Evolutionary conservation across 2,888 invertebrate genomes (phyloP), one percentile per base, ranked within the genome.

Genomic region (Sclerodermus sp.): DNA sequence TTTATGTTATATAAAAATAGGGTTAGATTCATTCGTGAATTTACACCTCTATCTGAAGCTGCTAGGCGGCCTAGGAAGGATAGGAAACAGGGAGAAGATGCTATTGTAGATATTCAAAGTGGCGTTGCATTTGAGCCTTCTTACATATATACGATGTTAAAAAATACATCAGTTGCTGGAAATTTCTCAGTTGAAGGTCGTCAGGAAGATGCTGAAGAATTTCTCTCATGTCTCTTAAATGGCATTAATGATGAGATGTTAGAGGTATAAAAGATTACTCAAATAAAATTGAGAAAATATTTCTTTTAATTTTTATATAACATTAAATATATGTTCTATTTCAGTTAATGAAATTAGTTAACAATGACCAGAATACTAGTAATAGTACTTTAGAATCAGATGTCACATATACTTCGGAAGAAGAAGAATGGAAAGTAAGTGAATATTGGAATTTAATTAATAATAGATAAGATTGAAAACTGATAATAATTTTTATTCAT

Each of bases 161-260:
- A 90, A 57, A 88, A 89, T 39, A 85, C 89, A 32, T 83, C 90
- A 1, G 85, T 88, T 64, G 84, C 83, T n/a, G 85, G 85, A 57
- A 79, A 80, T n/a, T 84, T 85, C 62, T 83, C 87, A 38, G 88
- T 91, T 45, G 93, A 93, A 76, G 96, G 95, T 0, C 83, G 93
- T 15, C 97, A 97, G 78, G 96, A 97, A 75, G 97, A 98, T 80
- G 97, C 97, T 0, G 97, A 98, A 78, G 97, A 98, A 77, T 96
- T 97, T 80, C 84, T 97, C 1, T 91, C 94, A 6, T 93, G 91
- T 75, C 83, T 97, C 55, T 83, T 98, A 17, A 97, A 96, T 80
- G 92, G 92, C 18, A 85, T 97, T 48, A 96, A 96, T 73, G 97
- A 97, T 78, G 97, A 98, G 82, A 96, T 97, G 94, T 83, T 93